Percentiles rank a stretch among this genome's conserved stretches.
phyloP scores from a whole-genome alignment of 1,140 invertebrate species.

The Apocrypta bakeri region DNA sequence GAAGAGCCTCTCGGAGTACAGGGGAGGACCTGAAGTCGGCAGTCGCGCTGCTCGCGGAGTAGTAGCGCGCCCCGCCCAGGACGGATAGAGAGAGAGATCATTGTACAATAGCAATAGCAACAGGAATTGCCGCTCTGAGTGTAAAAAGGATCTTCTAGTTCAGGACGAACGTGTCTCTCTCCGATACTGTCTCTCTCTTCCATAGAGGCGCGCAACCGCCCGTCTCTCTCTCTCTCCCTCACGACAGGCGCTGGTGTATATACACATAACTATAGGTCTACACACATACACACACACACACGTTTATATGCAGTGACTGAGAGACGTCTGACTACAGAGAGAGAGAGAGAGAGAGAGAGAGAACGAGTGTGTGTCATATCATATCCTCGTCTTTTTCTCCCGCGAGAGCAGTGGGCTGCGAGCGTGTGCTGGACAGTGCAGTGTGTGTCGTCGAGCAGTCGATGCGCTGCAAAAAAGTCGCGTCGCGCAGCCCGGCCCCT shows the following conservation, averaged over 20 bases:
- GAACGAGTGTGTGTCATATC: not conserved
- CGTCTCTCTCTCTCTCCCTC: not conserved
- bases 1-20: not conserved
- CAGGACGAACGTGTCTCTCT: not conserved
- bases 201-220: not conserved
- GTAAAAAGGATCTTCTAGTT: not conserved
- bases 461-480: not conserved
- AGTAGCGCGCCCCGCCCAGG: slow-evolving; percentile 2
- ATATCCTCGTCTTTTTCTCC: slow-evolving; percentile 1
- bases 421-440: not conserved
- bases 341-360: no score
- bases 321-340: no score
- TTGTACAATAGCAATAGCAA: not conserved
- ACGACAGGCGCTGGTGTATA: not conserved
- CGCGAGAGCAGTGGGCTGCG: not conserved
- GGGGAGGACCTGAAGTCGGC: slow-evolving; percentile 13
- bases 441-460: not conserved
- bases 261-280: not conserved
- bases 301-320: not conserved
- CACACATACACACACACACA: not conserved
- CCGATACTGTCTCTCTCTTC: no score
- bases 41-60: not conserved
- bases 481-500: not conserved
- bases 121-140: not conserved
- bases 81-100: not conserved